These are phyloP conservation scores for Hyalella azteca DNA, from an alignment of 2,888 invertebrate genomes.

Conservation along the genomic window DNA sequence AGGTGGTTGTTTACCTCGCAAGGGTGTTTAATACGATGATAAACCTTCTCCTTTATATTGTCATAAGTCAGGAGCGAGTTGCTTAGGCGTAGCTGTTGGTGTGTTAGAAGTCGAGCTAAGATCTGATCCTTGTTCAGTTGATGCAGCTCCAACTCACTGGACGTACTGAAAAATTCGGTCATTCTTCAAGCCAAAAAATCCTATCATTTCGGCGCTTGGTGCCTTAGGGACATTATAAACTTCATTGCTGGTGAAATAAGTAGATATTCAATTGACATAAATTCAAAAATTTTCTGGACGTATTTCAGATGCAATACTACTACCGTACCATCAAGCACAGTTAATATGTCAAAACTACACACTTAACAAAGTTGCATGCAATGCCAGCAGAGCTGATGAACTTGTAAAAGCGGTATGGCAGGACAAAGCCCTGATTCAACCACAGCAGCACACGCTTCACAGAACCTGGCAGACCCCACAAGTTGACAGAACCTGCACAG, in stretches of 20 bases:
- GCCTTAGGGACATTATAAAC: no score
- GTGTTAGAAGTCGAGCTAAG: background rate
- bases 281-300: no score
- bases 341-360: background rate
- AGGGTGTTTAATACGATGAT: slow-evolving; percentile 47
- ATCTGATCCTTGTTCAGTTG: background rate
- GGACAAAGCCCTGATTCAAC: background rate
- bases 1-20: no score
- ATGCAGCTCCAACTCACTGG: background rate
- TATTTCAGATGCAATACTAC: no score
- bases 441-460: slow-evolving; percentile 6
- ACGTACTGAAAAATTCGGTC: background rate
- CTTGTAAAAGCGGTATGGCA: slow-evolving; percentile 7
- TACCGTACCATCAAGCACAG: no score
- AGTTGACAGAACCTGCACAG: background rate
- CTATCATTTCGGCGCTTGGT: no score
- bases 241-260: no score
- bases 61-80: slow-evolving; percentile 32
- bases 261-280: no score
- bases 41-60: slow-evolving; percentile 47
- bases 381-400: background rate
- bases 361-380: background rate
- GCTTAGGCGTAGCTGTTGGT: background rate
- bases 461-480: background rate
- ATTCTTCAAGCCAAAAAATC: background rate